Percentiles rank a stretch among this genome's conserved stretches.
These are phyloP conservation scores for Camptogramma bilineatum DNA, from an alignment of 2,888 invertebrate species.

Conservation along the genomic window DNA sequence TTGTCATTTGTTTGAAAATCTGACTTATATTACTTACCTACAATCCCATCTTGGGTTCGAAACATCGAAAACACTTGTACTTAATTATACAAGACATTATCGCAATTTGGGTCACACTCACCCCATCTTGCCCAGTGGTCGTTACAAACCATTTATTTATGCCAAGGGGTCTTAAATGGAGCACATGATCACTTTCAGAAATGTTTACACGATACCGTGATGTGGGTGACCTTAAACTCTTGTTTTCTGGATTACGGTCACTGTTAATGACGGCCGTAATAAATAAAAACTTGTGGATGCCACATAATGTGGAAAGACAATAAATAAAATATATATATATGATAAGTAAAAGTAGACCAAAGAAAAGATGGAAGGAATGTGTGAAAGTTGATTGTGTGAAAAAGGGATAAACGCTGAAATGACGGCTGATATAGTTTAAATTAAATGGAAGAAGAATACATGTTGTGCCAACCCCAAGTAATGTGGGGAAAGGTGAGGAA, in stretches of 20 bases:
- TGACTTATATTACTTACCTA: background rate
- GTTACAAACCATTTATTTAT: constrained; percentile 29
- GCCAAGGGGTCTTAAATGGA: constrained; percentile 14
- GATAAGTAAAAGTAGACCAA: no score
- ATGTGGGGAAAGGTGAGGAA: no score
- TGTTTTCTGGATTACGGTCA: background rate
- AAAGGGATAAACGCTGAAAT: no score
- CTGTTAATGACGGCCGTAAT: background rate
- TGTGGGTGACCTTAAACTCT: constrained; percentile 5
- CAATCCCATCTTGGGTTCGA: background rate
- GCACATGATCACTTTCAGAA: constrained; percentile 19
- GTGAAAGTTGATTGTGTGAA: no score
- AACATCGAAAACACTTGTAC: constrained; percentile 14
- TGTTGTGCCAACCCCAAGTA: no score
- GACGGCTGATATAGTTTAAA: no score
- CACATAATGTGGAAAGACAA: no score
- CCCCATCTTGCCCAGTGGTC: constrained; percentile 18
- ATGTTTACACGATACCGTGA: constrained; percentile 22
- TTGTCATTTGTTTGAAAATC: no score
- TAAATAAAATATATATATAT: no score
- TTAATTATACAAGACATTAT: constrained; percentile 13
- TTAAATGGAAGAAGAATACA: no score
- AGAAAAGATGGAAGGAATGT: no score
- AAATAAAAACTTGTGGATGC: background rate
- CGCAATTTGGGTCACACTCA: background rate